Percentiles rank a stretch among this genome's conserved stretches.
Evolutionary conservation across 1,140 invertebrate genomes (phyloP).

Genomic region (Phymastichus coffea): DNA sequence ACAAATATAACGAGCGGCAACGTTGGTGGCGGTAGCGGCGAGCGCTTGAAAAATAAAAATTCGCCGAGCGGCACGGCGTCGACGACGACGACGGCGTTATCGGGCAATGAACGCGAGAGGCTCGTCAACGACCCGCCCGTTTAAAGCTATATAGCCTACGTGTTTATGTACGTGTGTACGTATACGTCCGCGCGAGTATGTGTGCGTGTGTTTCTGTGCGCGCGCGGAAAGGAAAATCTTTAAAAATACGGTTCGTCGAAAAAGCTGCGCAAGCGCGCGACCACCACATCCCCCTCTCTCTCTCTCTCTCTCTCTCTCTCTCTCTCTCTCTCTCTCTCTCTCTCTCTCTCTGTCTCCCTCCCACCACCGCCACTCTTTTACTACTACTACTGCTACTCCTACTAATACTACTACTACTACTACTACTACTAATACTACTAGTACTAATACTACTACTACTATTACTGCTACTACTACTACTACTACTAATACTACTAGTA

Average conservation of each 20-base stretch:
- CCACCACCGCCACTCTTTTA: background rate
- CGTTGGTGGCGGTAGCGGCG: background rate
- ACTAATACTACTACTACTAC: no score
- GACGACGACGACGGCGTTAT: conserved; percentile 24
- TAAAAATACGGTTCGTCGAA: conserved; percentile 49
- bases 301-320: conserved; percentile 1
- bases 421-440: no score
- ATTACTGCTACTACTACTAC: no score
- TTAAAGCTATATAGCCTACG: conserved; percentile 31
- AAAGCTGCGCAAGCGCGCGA: conserved; percentile 39
- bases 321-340: background rate
- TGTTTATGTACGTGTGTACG: no score
- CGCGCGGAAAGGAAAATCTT: conserved; percentile 46
- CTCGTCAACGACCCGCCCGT: conserved; percentile 33
- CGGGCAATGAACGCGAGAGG: conserved; percentile 32
- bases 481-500: no score
- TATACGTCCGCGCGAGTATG: no score
- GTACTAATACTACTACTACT: no score
- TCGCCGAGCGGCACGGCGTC: conserved; percentile 13
- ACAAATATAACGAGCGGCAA: background rate
- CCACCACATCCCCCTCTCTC: conserved; percentile 28
- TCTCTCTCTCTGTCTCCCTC: background rate
- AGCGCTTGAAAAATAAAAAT: conserved; percentile 25
- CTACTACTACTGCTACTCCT: background rate
- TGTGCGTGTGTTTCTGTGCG: no score